A percentile compares a stretch with the other conserved stretches of the same genome.
Evolutionary conservation across 2,888 invertebrate species (phyloP).

Genomic region (Andricus quercusramuli): DNA sequence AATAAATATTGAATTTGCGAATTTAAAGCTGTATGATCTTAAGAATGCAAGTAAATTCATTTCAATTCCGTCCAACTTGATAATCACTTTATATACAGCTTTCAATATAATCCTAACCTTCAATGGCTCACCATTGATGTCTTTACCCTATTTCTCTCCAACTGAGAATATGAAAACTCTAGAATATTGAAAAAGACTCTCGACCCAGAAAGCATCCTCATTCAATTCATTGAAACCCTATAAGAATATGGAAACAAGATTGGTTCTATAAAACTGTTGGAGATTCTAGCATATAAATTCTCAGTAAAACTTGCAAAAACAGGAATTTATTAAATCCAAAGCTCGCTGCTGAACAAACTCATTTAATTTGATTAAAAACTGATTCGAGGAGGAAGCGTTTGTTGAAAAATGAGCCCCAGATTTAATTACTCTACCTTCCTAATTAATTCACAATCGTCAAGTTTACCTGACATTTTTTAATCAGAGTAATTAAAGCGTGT

Average conservation of each 20-base stretch:
- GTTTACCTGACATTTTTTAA: background rate
- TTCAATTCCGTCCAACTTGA: no score
- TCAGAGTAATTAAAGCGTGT: background rate
- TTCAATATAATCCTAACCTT: no score
- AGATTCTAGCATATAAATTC: slow-evolving; percentile 2
- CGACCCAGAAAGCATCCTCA: background rate
- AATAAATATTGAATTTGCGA: no score
- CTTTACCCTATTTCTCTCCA: background rate
- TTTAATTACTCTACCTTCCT: no score
- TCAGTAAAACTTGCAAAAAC: background rate
- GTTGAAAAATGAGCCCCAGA: background rate
- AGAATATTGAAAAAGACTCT: background rate
- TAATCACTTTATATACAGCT: no score
- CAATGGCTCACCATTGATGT: no score
- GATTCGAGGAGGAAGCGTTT: background rate
- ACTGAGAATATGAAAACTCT: background rate
- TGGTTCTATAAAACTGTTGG: background rate
- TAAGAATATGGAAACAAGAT: slow-evolving; percentile 21
- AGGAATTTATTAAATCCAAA: background rate
- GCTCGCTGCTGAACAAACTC: background rate
- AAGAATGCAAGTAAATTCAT: no score
- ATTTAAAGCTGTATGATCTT: no score
- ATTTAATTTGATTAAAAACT: background rate
- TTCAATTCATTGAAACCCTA: slow-evolving; percentile 18
- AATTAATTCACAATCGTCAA: background rate